Base-by-base conservation (phyloP, 2,888 invertebrate genomes). In the Blera fallax region DNA sequence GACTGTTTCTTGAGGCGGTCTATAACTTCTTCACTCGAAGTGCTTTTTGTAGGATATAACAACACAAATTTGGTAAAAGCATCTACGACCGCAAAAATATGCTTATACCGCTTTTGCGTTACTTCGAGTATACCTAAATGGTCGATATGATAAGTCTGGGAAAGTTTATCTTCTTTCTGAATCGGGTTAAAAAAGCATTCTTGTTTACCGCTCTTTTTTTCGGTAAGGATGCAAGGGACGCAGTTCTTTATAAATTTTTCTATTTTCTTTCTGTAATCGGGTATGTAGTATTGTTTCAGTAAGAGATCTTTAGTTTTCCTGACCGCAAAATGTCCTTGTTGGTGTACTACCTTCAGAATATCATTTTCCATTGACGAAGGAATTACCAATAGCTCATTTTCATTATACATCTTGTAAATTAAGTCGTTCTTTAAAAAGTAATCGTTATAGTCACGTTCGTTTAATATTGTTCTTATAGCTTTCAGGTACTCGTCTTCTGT, bases 1-100 rank as follows among this genome's bases (percentile, higher is more conserved):
- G 89, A 88, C n/a, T 89, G 90, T 1, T 80, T 37, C 4, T 60
- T 72, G 8, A 91, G 48, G 56, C 89, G 90, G 0, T 88, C 43
- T n/a, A 91, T 3, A 0, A 88, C 89, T 58, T 92, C 91, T 32
- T 85, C 87, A 1, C 87, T 74, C 0, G 88, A 74, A 0, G 87
- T 88, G 1, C 83, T 80, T 54, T 89, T 90, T 0, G 87, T 88
- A 0, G 90, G 90, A 50, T 88, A 90, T 0, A 91, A 16, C 90
- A 90, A 91, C 0, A 87, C 87, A 87, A 90, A 90, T 69, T 90
- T 91, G 0, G 89, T 89, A 54, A 89, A 91, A 1, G 76, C 89
- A 84, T 91, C 90, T 0, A 90, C 70, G 0, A 90, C 74, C 0
- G 89, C 89, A 0, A 91, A 87, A 1, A 91, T 88, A 43, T 91